Conservation (phyloP, 2,113 vertebrate species). For the Varanus komodoensis region DNA sequence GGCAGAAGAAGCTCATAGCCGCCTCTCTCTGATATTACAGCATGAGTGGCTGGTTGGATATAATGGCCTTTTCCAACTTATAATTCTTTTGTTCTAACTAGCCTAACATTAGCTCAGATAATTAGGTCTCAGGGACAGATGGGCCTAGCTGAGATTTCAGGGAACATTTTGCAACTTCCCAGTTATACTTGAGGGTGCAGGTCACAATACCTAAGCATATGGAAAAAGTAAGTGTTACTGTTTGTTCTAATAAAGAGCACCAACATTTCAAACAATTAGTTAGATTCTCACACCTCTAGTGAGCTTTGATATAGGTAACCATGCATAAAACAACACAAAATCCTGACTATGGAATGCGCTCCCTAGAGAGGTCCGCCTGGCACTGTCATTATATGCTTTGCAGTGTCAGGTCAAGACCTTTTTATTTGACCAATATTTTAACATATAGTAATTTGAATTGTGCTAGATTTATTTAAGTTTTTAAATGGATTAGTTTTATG, state of each 20-base stretch:
- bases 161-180: background rate
- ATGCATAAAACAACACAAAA: background rate
- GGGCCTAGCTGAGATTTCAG: background rate
- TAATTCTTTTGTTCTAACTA: background rate
- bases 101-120: background rate
- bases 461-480: too few species aligned
- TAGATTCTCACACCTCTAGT: background rate
- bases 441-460: too few species aligned
- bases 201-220: background rate
- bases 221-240: background rate
- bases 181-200: background rate
- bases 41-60: background rate
- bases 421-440: too few species aligned
- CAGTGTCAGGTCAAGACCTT: too few species aligned
- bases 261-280: background rate
- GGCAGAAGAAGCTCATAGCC: background rate
- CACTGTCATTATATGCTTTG: too few species aligned
- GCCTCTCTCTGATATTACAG: background rate
- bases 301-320: background rate
- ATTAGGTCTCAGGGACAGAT: background rate
- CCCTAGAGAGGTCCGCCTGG: too few species aligned
- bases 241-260: background rate
- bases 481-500: too few species aligned
- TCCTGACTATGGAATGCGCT: too few species aligned
- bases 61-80: background rate